Percentiles rank a stretch among this genome's conserved stretches.
Conservation (phyloP, 1,140 invertebrate genomes). For the Scaptomyza pallida region DNA sequence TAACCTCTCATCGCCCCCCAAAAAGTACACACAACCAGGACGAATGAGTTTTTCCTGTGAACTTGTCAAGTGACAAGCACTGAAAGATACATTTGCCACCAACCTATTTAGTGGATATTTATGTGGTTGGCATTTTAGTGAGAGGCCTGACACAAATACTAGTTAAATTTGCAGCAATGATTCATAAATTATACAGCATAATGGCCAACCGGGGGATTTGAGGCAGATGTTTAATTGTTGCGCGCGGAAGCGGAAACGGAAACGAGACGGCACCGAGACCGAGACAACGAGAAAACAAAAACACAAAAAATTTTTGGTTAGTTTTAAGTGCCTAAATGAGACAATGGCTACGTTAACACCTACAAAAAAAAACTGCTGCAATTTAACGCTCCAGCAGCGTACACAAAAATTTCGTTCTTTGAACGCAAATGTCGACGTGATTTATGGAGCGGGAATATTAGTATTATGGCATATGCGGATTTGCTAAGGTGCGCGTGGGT, state of each 20-base stretch:
- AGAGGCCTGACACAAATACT: neutral
- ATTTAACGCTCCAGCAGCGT: conserved; percentile 60
- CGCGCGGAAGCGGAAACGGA: conserved; percentile 54
- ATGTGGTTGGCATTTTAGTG: neutral
- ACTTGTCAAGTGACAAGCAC: conserved; percentile 34
- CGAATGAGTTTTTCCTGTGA: conserved; percentile 10
- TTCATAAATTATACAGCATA: conserved; percentile 61
- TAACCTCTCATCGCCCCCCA: neutral
- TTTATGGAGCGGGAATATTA: neutral
- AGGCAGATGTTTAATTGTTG: conserved; percentile 39
- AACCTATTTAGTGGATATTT: neutral
- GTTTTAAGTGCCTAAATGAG: conserved; percentile 65
- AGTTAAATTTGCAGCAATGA: conserved; percentile 18
- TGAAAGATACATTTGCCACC: conserved; percentile 6
- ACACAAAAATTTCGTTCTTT: conserved; percentile 21
- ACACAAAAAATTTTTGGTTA: conserved; percentile 53
- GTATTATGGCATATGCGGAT: neutral
- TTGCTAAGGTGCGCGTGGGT: neutral
- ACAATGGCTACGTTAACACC: conserved; percentile 29
- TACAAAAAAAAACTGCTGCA: conserved; percentile 59
- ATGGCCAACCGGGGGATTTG: conserved; percentile 30
- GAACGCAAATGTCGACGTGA: neutral
- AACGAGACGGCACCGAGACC: conserved; percentile 16
- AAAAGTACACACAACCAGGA: neutral
- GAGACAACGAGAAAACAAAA: no score